Evolutionary conservation across 2,797 vertebrate species (phyloP).

Genomic region (Rhincodon typus): DNA sequence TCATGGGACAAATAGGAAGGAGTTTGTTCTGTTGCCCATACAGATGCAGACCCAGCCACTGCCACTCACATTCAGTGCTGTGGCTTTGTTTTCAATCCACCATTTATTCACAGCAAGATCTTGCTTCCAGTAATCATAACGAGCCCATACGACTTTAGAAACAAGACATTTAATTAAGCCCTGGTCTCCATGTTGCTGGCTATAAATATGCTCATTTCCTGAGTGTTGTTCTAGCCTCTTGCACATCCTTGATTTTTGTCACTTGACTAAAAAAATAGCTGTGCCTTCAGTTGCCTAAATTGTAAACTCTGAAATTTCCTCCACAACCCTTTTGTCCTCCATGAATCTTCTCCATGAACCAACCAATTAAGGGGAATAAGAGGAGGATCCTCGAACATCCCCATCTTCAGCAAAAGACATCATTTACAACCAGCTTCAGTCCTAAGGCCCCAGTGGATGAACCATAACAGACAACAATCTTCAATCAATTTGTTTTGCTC

Average conservation of each 20-base stretch:
- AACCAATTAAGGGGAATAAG: neutral
- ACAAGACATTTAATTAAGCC: neutral
- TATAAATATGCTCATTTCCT: neutral
- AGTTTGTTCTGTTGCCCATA: neutral
- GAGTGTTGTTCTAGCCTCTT: neutral
- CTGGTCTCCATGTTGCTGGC: neutral
- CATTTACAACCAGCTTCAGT: neutral
- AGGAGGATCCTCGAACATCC: neutral
- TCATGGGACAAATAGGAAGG: neutral
- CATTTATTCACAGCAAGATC: neutral
- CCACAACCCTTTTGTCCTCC: neutral
- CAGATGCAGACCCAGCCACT: neutral
- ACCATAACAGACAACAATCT: neutral
- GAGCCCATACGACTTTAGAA: neutral
- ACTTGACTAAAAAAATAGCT: neutral
- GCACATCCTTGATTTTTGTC: neutral
- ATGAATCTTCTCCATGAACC: neutral
- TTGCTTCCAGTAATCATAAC: neutral
- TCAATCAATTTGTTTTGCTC: neutral
- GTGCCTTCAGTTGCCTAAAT: neutral
- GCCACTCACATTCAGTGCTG: neutral
- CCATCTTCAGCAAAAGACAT: neutral
- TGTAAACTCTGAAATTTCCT: neutral
- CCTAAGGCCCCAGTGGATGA: neutral
- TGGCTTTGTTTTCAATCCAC: neutral